phyloP scores from a whole-genome alignment of 2,113 vertebrate species.

The cattle (Bos taurus) region ARS-UCD2.0 NC_037356.1:7342001-7342500 shows the following conservation, averaged over 20 bases:
- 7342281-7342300: neutral
- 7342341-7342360: constrained; percentile 3
- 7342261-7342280: constrained; percentile 9
- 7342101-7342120: neutral
- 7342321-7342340: neutral
- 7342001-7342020: too few relatives aligned
- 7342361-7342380: neutral
- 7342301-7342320: neutral
- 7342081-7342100: neutral
- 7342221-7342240: neutral
- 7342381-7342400: neutral
- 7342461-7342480: neutral
- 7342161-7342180: neutral
- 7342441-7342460: neutral
- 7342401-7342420: neutral
- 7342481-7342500: neutral
- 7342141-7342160: neutral
- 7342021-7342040: neutral
- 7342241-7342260: neutral
- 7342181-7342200: neutral
- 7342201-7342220: neutral
- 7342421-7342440: neutral
- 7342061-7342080: neutral
- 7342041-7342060: neutral
- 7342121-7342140: neutral